phyloP scores from a whole-genome alignment of 2,888 invertebrate genomes.

The Ophioninae sp. region DNA sequence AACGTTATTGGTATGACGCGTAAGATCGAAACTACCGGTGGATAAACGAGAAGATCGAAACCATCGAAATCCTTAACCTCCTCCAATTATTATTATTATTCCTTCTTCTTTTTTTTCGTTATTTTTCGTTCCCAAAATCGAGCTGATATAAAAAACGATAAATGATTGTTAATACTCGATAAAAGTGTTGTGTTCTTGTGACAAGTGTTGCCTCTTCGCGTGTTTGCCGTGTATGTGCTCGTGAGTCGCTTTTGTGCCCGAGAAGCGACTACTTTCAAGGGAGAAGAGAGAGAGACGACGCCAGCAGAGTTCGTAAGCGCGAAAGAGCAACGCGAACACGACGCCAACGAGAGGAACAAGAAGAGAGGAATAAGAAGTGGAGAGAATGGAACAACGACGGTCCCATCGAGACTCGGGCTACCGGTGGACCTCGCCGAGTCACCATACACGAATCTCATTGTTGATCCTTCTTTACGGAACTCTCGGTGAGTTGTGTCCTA shows the following conservation, averaged over 20 bases:
- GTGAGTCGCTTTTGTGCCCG: background rate
- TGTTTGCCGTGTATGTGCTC: slow-evolving; percentile 13
- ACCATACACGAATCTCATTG: slow-evolving; percentile 65
- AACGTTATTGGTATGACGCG: slow-evolving; percentile 48
- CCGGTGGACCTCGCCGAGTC: slow-evolving; percentile 68
- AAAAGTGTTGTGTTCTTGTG: slow-evolving; percentile 29
- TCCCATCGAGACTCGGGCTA: slow-evolving; percentile 55
- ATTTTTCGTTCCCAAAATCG: too few species aligned
- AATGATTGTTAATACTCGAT: slow-evolving; percentile 3
- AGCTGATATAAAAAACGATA: too few species aligned
- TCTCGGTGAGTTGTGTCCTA: slow-evolving; percentile 74
- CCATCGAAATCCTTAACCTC: background rate
- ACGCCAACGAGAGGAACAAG: background rate
- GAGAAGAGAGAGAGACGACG: slow-evolving; percentile 43
- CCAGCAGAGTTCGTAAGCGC: slow-evolving; percentile 36
- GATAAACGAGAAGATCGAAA: slow-evolving; percentile 42
- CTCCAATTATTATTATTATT: too few species aligned
- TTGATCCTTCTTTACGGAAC: slow-evolving; percentile 71
- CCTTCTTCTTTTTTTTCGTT: too few species aligned
- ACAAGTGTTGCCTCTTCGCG: slow-evolving; percentile 34
- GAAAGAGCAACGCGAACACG: slow-evolving; percentile 13
- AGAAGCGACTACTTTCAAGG: slow-evolving; percentile 18
- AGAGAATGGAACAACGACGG: slow-evolving; percentile 55
- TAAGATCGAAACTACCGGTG: slow-evolving; percentile 57
- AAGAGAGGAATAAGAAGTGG: slow-evolving; percentile 33